Conservation (phyloP, 2,888 invertebrate species). For the Xylophagus ater region DNA sequence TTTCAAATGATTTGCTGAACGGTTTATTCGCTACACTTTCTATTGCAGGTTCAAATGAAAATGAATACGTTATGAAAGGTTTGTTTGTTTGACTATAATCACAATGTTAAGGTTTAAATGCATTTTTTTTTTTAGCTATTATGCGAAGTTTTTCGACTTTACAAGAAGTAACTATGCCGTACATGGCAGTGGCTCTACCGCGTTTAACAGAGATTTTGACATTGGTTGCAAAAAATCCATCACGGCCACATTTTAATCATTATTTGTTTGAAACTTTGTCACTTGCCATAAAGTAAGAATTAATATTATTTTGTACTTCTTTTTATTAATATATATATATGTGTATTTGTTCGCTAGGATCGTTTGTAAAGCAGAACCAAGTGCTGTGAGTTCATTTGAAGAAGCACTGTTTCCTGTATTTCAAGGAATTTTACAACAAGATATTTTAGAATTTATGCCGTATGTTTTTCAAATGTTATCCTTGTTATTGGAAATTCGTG, state of each 20-base stretch:
- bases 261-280: constrained; percentile 94
- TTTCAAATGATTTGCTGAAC: constrained; percentile 56
- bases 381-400: constrained; percentile 79
- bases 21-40: constrained; percentile 68
- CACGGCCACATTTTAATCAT: constrained; percentile 96
- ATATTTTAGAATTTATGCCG: constrained; percentile 89
- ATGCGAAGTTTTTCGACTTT: constrained; percentile 76
- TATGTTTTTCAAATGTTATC: constrained; percentile 98
- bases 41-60: constrained; percentile 69
- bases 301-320: no score
- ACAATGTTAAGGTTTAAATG: constrained; percentile 7
- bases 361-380: constrained; percentile 70
- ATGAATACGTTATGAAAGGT: constrained; percentile 93
- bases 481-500: constrained; percentile 69
- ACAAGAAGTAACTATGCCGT: constrained; percentile 70
- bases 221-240: constrained; percentile 82
- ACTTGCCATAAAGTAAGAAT: constrained; percentile 66
- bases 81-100: constrained; percentile 10
- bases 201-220: constrained; percentile 75
- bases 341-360: constrained; percentile 44
- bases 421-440: constrained; percentile 86
- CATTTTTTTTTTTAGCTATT: constrained; percentile 47
- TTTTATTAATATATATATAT: no score
- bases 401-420: constrained; percentile 89
- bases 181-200: constrained; percentile 66